A percentile compares a stretch with the other conserved stretches of the same genome.
These are phyloP conservation scores for Cylindroiulus punctatus DNA, from an alignment of 2,888 invertebrate genomes.

Conservation along the genomic window DNA sequence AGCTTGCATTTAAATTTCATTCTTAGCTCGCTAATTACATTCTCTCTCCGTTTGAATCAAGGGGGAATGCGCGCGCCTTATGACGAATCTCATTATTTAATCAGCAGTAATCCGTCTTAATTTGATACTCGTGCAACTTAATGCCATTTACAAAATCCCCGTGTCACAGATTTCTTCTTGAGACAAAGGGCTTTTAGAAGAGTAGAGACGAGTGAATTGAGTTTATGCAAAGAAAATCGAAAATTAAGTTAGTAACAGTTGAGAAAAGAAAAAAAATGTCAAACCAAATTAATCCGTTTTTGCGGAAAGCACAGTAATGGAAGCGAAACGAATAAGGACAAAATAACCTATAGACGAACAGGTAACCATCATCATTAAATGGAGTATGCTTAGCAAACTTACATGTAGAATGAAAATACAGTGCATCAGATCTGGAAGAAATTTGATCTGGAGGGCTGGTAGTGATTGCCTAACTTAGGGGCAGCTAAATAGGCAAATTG, in stretches of 20 bases:
- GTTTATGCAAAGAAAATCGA: not conserved
- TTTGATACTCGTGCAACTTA: conserved; percentile 44
- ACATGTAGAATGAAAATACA: too few relatives aligned
- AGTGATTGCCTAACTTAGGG: too few relatives aligned
- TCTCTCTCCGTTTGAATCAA: conserved; percentile 29
- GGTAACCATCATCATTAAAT: too few relatives aligned
- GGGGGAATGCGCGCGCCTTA: not conserved
- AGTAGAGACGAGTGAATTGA: not conserved
- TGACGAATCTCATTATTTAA: conserved; percentile 49
- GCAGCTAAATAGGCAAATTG: too few relatives aligned
- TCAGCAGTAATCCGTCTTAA: conserved; percentile 52
- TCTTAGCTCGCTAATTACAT: not conserved
- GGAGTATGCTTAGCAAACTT: too few relatives aligned
- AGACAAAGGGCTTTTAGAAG: not conserved
- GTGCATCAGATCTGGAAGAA: too few relatives aligned
- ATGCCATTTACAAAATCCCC: conserved; percentile 10
- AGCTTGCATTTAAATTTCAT: not conserved
- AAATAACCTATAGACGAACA: too few relatives aligned
- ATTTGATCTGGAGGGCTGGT: too few relatives aligned
- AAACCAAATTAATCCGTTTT: not conserved
- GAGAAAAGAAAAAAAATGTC: not conserved
- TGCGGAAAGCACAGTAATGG: not conserved
- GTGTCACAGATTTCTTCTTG: not conserved
- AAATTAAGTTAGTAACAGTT: not conserved
- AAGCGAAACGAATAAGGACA: not conserved